phyloP scores from a whole-genome alignment of 2,888 invertebrate species.

The Rhingia campestris region DNA sequence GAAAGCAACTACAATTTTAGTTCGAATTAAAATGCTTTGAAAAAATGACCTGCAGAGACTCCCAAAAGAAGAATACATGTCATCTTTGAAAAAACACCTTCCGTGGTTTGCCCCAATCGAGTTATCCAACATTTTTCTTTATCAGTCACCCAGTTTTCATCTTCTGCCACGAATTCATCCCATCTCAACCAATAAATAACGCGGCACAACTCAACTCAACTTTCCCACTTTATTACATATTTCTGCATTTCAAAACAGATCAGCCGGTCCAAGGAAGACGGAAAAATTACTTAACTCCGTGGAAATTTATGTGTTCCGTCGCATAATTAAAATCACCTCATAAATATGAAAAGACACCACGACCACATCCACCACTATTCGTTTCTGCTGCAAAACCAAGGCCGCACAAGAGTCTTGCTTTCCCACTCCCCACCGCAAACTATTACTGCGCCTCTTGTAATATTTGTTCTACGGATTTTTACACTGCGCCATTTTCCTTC shows the following conservation, averaged over 20 bases:
- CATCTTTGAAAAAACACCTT: too few species aligned
- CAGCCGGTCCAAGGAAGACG: constrained; percentile 53
- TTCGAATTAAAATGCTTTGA: too few species aligned
- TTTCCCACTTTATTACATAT: constrained; percentile 53
- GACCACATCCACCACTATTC: constrained; percentile 55
- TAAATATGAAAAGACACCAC: constrained; percentile 70
- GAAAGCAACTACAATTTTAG: too few species aligned
- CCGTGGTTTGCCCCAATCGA: too few species aligned
- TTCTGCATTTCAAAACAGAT: constrained; percentile 64
- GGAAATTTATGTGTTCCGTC: constrained; percentile 71
- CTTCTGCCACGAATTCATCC: constrained; percentile 41
- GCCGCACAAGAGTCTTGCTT: constrained; percentile 31
- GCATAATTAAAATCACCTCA: constrained; percentile 74
- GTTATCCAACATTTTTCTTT: too few species aligned
- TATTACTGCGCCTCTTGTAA: constrained; percentile 52
- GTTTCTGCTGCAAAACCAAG: constrained; percentile 12
- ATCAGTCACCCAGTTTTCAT: constrained; percentile 7
- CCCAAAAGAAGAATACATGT: too few species aligned
- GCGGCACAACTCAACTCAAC: constrained; percentile 28
- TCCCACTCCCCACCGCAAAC: constrained; percentile 5
- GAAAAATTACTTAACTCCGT: constrained; percentile 69
- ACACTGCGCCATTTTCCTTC: constrained; percentile 48
- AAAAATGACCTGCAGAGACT: too few species aligned
- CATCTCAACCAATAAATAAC: constrained; percentile 65
- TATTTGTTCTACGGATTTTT: constrained; percentile 66